Evolutionary conservation across 2,888 invertebrate species (phyloP).

Genomic region (Drosophila quinaria): DNA sequence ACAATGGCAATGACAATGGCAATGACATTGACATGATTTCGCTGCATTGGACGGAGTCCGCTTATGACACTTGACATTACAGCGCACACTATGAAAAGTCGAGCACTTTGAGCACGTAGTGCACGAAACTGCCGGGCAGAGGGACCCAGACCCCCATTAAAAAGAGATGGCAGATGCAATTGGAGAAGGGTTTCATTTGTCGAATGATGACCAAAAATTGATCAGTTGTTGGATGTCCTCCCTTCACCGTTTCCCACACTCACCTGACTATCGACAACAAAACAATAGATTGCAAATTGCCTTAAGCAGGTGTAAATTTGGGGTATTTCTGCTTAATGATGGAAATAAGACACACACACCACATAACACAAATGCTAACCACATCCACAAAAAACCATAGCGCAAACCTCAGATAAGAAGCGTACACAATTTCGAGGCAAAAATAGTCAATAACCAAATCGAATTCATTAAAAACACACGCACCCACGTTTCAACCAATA

Average conservation of each 20-base stretch:
- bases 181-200: slow-evolving; percentile 6
- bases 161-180: slow-evolving; percentile 9
- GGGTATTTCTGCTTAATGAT: slow-evolving; percentile 25
- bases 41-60: slow-evolving; percentile 18
- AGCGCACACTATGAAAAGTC: slow-evolving; percentile 34
- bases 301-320: slow-evolving; percentile 21
- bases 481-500: slow-evolving; percentile 44
- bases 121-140: slow-evolving; percentile 28
- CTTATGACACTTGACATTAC: slow-evolving; percentile 52
- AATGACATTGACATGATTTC: slow-evolving; percentile 1
- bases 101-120: slow-evolving; percentile 39
- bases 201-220: slow-evolving; percentile 14
- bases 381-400: neutral
- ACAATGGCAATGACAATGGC: neutral
- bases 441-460: slow-evolving; percentile 49
- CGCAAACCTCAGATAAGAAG: slow-evolving; percentile 31
- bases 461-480: slow-evolving; percentile 57
- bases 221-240: no score
- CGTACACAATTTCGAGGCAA: slow-evolving; percentile 35
- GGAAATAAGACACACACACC: neutral
- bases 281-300: neutral
- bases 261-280: neutral
- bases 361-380: neutral
- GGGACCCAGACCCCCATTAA: slow-evolving; percentile 17
- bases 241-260: neutral